A percentile compares a stretch with the other conserved stretches of the same genome.
Conservation (phyloP, 2,888 invertebrate genomes). For the Dasypogon diadema region DNA sequence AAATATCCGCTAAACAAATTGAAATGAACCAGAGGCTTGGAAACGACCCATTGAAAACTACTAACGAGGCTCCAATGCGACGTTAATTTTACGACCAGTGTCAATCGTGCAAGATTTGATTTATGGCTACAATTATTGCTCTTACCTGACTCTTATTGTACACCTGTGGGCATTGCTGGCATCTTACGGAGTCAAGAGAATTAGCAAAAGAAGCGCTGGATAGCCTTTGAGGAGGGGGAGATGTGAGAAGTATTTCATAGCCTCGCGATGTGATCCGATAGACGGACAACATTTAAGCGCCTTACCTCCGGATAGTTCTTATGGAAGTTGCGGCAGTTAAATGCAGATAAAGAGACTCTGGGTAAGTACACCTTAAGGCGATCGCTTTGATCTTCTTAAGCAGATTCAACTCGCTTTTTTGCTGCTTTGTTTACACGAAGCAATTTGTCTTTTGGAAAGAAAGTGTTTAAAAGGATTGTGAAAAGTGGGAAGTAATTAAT, state of each 20-base stretch:
- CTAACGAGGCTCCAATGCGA: constrained; percentile 42
- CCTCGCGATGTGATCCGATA: not conserved
- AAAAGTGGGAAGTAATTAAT: not conserved
- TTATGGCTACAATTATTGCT: constrained; percentile 36
- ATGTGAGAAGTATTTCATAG: not conserved
- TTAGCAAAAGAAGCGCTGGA: not conserved
- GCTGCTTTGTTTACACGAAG: constrained; percentile 19
- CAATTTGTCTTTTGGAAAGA: constrained; percentile 25
- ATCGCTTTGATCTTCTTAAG: constrained; percentile 27
- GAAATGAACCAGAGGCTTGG: not conserved
- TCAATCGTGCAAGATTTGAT: constrained; percentile 35
- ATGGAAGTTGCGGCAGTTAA: constrained; percentile 16
- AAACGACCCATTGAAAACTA: not conserved
- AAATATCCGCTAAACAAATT: constrained; percentile 13
- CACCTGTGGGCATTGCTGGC: constrained; percentile 24
- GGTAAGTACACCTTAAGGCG: constrained; percentile 1
- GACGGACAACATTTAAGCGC: not conserved
- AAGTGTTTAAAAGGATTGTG: not conserved
- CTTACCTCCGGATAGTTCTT: constrained; percentile 3
- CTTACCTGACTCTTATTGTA: constrained; percentile 29
- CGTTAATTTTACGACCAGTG: constrained; percentile 45
- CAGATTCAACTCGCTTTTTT: not conserved
- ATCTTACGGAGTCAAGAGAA: not conserved
- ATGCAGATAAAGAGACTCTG: not conserved
- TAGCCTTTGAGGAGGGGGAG: not conserved